Evolutionary conservation across 2,888 invertebrate genomes (phyloP).

Genomic region (Ophion obscuratus): DNA sequence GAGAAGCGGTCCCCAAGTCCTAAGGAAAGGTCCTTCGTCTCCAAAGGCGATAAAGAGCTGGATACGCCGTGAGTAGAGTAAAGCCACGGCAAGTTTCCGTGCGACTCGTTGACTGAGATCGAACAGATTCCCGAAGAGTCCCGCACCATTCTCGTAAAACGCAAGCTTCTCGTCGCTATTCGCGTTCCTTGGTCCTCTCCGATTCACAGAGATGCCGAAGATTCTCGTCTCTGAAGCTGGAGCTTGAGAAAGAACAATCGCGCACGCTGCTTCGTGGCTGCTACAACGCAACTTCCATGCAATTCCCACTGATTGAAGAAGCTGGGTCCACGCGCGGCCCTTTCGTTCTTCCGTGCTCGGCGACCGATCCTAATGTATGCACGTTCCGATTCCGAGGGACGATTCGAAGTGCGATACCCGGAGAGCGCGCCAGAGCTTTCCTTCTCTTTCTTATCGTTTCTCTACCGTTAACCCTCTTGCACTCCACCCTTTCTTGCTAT

Average conservation of each 20-base stretch:
- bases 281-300: slow-evolving; percentile 53
- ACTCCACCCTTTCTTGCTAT: slow-evolving; percentile 41
- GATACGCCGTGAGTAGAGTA: slow-evolving; percentile 49
- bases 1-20: slow-evolving; percentile 35
- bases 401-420: slow-evolving; percentile 83
- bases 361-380: slow-evolving; percentile 79
- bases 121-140: slow-evolving; percentile 62
- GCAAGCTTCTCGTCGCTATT: slow-evolving; percentile 46
- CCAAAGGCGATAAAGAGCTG: slow-evolving; percentile 60
- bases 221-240: slow-evolving; percentile 65
- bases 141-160: slow-evolving; percentile 49
- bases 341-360: slow-evolving; percentile 46
- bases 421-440: slow-evolving; percentile 70
- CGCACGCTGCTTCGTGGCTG: slow-evolving; percentile 53
- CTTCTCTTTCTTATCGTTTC: slow-evolving; percentile 55
- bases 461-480: neutral
- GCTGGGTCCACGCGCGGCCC: slow-evolving; percentile 39
- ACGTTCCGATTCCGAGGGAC: slow-evolving; percentile 78
- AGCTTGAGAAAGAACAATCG: slow-evolving; percentile 57
- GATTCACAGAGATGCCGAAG: slow-evolving; percentile 69
- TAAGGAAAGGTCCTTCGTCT: slow-evolving; percentile 36
- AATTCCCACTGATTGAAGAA: slow-evolving; percentile 70
- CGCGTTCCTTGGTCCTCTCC: slow-evolving; percentile 56
- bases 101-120: slow-evolving; percentile 64
- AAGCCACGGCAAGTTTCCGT: slow-evolving; percentile 54